Base-by-base conservation (phyloP, 1,140 invertebrate species). In the Aporrectodea caliginosa region DNA sequence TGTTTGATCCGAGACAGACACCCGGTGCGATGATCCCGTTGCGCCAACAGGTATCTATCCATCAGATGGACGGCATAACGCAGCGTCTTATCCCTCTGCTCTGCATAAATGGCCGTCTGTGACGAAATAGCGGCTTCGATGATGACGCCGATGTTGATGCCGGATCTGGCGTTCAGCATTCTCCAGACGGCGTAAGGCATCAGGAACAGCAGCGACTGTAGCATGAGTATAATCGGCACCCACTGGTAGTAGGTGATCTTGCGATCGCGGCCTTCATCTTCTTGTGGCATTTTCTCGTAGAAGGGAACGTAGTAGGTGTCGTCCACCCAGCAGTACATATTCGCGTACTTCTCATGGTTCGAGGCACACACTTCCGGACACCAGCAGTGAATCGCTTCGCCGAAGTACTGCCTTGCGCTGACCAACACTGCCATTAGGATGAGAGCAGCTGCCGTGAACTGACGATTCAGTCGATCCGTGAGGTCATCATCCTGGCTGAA, bases 401-500 rank as follows among this genome's bases (percentile, higher is more conserved):
- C 88, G 0, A 88, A 86, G 73, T 86, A 87, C 79, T 87, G 85
- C 35, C 79, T 78, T 12, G 80, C 35, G 69, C 74, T 90, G 35
- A 91, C 89, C 16, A 91, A 84, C 14, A 90, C 85, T 12, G 89
- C 89, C 75, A 88, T 89, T 22, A 89, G 86, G 29, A 91, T 84
- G 30, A 91, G 85, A 16, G 91, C 86, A n/a, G 89, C 84, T 22
- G 89, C 89, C 6, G 90, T 90, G 79, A 89, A 87, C 69, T 86
- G 85, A 81, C 91, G 90, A 82, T 91, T 90, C 14, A 91, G 83
- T 58, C 89, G 83, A 83, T 91, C 90, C 32, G 90, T 86, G n/a
- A 90, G 86, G 82, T 91, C 90, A 83, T 91, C 90, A 80, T 91
- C 90, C 73, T 90, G 89, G 35, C 86, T 83, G 27, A 87, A 84